phyloP scores from a whole-genome alignment of 2,797 vertebrate species.

The Lacerta bilineata region DNA sequence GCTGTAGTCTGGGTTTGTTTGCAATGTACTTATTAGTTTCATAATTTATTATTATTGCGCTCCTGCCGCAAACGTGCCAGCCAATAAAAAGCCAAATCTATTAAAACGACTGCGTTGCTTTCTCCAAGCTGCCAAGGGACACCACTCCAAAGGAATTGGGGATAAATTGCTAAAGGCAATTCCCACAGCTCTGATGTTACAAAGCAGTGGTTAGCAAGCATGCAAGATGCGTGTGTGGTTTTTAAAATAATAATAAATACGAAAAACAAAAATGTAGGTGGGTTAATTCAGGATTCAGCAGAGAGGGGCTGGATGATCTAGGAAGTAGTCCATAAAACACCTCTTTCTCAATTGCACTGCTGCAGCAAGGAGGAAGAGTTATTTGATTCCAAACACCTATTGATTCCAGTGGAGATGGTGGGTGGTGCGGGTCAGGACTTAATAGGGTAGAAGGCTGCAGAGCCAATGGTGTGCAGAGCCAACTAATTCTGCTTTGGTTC shows the following conservation, averaged over 20 bases:
- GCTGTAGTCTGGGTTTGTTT: conserved; percentile 68
- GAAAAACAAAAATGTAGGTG: conserved; percentile 16
- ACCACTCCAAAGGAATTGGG: conserved; percentile 69
- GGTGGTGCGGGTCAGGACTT: no score
- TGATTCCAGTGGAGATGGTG: no score
- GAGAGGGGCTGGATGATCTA: conserved; percentile 3
- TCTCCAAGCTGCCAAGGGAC: conserved; percentile 75
- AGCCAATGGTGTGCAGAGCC: no score
- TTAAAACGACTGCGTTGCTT: conserved; percentile 78
- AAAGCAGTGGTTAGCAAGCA: conserved; percentile 46
- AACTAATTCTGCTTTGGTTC: no score
- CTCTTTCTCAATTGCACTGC: no score
- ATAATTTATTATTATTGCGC: conserved; percentile 85
- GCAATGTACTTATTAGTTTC: conserved; percentile 81
- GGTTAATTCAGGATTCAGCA: conserved; percentile 55
- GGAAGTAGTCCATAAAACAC: conserved; percentile 30
- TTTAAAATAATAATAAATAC: conserved; percentile 34
- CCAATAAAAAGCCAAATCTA: conserved; percentile 82
- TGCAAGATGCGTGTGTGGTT: conserved; percentile 33
- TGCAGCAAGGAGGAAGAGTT: neutral
- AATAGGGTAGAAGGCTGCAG: no score
- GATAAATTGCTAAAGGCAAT: conserved; percentile 74
- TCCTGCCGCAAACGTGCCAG: conserved; percentile 74
- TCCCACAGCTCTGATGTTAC: conserved; percentile 47
- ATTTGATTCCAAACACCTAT: no score